Conservation (phyloP, 2,888 invertebrate species). For the Enoplolaimus lenunculus region DNA sequence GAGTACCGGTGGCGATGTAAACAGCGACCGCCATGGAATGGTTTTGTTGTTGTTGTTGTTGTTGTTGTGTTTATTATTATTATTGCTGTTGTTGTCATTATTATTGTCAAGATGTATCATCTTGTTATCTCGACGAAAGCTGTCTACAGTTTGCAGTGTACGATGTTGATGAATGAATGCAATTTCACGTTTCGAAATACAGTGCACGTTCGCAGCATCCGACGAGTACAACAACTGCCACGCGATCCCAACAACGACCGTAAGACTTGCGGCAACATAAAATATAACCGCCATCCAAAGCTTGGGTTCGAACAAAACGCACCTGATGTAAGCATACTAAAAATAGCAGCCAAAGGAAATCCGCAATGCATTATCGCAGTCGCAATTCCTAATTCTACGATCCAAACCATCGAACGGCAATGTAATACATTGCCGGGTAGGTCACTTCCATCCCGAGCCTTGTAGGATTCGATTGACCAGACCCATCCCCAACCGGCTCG, state of each 20-base stretch:
- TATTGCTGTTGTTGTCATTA: too few relatives aligned
- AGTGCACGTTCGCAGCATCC: background rate
- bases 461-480: background rate
- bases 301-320: background rate
- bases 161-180: too few relatives aligned
- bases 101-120: too few relatives aligned
- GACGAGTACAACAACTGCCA: background rate
- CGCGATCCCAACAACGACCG: background rate
- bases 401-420: constrained; percentile 5
- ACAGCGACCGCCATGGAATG: background rate
- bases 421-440: background rate
- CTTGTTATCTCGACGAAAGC: too few relatives aligned
- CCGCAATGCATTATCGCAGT: background rate
- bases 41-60: too few relatives aligned
- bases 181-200: background rate
- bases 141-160: too few relatives aligned
- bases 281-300: constrained; percentile 9
- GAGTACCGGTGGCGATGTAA: constrained; percentile 5
- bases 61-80: too few relatives aligned
- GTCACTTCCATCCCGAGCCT: constrained; percentile 16
- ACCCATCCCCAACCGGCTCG: background rate
- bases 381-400: constrained; percentile 1
- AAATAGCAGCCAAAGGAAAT: constrained; percentile 11
- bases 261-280: background rate
- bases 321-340: constrained; percentile 5